These are phyloP conservation scores for Corydoras sp. DNA, from an alignment of 2,113 vertebrate species.

Conservation along the genomic window DNA sequence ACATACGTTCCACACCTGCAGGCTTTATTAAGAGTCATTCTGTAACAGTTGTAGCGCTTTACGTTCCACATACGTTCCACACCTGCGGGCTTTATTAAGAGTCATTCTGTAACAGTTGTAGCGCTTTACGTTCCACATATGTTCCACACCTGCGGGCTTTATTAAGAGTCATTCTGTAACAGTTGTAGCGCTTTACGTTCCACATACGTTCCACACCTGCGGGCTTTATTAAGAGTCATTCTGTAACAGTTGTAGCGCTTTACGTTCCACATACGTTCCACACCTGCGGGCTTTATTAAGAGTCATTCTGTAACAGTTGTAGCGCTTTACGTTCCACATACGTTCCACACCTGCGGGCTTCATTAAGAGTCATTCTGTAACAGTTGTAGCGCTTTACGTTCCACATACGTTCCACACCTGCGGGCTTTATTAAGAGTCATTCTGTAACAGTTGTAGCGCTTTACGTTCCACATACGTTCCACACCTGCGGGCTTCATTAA, in stretches of 20 bases:
- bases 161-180: background rate
- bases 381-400: too few relatives aligned
- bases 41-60: too few relatives aligned
- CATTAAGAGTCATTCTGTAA: background rate
- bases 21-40: background rate
- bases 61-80: slow-evolving; percentile 15
- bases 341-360: slow-evolving; percentile 5
- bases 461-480: slow-evolving; percentile 3
- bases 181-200: background rate
- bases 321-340: background rate
- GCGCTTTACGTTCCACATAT: background rate
- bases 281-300: background rate
- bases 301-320: too few relatives aligned
- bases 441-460: too few relatives aligned
- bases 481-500: background rate
- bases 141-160: slow-evolving; percentile 4
- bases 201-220: slow-evolving; percentile 19
- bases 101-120: too few relatives aligned
- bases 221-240: background rate
- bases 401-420: slow-evolving; percentile 18
- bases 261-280: slow-evolving; percentile 11
- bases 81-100: background rate
- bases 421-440: background rate
- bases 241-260: too few relatives aligned
- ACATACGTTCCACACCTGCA: slow-evolving; percentile 19